A percentile compares a stretch with the other conserved stretches of the same genome.
Conservation (phyloP, 2,888 invertebrate species). For the Plebejus melissa region DNA sequence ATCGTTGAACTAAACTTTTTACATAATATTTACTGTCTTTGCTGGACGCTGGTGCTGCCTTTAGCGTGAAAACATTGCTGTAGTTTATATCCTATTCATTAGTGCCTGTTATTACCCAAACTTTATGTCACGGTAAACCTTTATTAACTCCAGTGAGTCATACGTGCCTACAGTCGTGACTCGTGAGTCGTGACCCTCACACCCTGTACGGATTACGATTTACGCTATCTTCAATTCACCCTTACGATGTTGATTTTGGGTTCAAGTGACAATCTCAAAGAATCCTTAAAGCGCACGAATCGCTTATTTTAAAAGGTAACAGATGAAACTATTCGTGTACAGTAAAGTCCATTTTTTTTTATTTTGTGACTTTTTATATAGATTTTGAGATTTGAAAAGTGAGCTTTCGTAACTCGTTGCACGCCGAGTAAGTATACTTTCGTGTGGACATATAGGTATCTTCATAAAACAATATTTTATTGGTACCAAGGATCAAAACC, state of each 20-base stretch:
- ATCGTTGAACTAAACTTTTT: too few species aligned
- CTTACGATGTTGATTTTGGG: slow-evolving; percentile 6
- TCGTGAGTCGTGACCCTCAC: background rate
- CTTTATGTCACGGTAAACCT: slow-evolving; percentile 15
- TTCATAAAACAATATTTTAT: too few species aligned
- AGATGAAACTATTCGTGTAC: background rate
- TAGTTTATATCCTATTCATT: background rate
- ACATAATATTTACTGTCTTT: too few species aligned
- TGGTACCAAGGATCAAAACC: too few species aligned
- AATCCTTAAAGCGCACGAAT: background rate
- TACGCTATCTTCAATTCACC: slow-evolving; percentile 21
- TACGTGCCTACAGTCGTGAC: background rate
- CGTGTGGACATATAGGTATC: too few species aligned
- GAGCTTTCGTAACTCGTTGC: background rate
- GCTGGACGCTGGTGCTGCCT: background rate
- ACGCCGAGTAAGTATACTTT: too few species aligned
- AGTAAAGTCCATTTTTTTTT: background rate
- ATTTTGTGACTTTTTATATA: background rate
- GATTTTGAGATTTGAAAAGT: background rate
- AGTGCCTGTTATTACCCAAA: background rate
- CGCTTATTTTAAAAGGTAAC: background rate
- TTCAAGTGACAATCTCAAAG: background rate
- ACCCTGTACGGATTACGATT: slow-evolving; percentile 4
- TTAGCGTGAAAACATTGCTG: too few species aligned
- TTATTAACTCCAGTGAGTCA: slow-evolving; percentile 16